A percentile compares a stretch with the other conserved stretches of the same genome.
Evolutionary conservation across 2,113 vertebrate species (phyloP).

Genomic region (Balaeniceps rex): DNA sequence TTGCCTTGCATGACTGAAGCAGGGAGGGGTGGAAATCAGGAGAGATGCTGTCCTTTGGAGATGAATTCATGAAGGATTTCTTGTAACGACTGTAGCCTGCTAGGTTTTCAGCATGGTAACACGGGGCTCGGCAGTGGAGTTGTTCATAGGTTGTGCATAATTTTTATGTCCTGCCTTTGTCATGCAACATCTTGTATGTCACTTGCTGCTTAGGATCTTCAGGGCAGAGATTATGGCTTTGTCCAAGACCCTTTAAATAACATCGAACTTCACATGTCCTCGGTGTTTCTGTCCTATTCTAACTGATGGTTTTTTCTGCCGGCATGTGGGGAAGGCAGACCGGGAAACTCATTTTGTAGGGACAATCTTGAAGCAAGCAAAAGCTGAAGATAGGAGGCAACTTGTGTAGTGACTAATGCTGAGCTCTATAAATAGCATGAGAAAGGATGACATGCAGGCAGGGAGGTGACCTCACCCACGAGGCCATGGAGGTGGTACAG

Average conservation of each 20-base stretch:
- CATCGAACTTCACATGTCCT: not conserved
- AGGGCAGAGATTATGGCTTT: not conserved
- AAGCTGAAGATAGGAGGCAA: not conserved
- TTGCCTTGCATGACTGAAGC: not conserved
- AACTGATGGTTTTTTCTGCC: not conserved
- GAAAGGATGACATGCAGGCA: not conserved
- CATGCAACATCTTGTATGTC: not conserved
- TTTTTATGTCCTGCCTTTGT: not conserved
- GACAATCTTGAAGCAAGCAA: not conserved
- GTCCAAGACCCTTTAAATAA: not conserved
- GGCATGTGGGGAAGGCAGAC: not conserved
- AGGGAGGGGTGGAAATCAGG: not conserved
- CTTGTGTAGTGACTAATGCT: not conserved
- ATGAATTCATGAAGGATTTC: accelerated
- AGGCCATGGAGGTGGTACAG: not conserved
- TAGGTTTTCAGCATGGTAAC: not conserved
- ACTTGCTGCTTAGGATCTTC: not conserved
- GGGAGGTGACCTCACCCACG: not conserved
- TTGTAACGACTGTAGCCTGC: not conserved
- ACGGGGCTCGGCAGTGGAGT: not conserved
- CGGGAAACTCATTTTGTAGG: not conserved
- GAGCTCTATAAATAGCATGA: not conserved
- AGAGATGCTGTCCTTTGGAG: not conserved
- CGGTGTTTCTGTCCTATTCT: not conserved
- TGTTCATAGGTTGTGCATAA: not conserved